These are phyloP conservation scores for Philaethria dido DNA, from an alignment of 2,888 invertebrate species.

Conservation along the genomic window DNA sequence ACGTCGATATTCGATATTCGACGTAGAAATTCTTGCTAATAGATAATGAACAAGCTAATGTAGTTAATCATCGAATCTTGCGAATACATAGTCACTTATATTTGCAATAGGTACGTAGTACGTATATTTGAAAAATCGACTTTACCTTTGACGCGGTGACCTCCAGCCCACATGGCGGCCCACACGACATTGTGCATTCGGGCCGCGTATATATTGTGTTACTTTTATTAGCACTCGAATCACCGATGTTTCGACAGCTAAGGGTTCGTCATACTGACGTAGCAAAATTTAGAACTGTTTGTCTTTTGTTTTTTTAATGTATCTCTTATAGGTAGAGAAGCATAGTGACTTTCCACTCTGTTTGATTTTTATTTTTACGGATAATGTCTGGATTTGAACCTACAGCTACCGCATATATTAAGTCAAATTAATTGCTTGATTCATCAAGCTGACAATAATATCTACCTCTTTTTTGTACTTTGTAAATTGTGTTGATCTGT, in stretches of 20 bases:
- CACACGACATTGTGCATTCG: slow-evolving; percentile 77
- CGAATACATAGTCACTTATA: background rate
- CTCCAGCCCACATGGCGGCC: slow-evolving; percentile 80
- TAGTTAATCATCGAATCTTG: background rate
- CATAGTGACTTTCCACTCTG: too few species aligned
- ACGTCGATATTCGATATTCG: too few species aligned
- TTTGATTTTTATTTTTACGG: too few species aligned
- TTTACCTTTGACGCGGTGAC: slow-evolving; percentile 54
- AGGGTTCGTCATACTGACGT: slow-evolving; percentile 49
- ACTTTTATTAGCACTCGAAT: slow-evolving; percentile 73
- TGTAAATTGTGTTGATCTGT: too few species aligned
- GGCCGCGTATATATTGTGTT: slow-evolving; percentile 76
- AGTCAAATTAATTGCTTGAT: too few species aligned
- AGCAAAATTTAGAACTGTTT: slow-evolving; percentile 35
- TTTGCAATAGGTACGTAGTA: background rate
- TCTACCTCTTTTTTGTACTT: too few species aligned
- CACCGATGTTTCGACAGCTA: slow-evolving; percentile 58
- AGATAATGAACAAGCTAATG: background rate
- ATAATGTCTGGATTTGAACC: too few species aligned
- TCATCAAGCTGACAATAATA: too few species aligned
- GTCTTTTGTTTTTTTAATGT: slow-evolving; percentile 12
- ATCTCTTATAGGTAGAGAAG: too few species aligned
- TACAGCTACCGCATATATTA: too few species aligned
- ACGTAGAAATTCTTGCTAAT: too few species aligned
- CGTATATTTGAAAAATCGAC: slow-evolving; percentile 33